These are phyloP conservation scores for Pteropus alecto DNA, from an alignment of 2,113 vertebrate species.

Conservation along the genomic window DNA sequence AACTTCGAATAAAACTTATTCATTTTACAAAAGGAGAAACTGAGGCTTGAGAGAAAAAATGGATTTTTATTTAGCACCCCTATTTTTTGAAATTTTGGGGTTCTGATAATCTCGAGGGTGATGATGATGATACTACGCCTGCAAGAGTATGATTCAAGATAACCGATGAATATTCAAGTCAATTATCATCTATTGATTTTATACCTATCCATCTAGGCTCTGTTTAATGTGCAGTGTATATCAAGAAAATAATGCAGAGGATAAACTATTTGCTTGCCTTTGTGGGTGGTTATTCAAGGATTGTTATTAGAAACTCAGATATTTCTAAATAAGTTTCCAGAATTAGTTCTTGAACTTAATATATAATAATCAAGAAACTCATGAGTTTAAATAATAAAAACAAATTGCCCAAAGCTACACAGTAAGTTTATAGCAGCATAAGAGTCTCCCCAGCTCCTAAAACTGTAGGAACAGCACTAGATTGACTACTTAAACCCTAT, in stretches of 20 bases:
- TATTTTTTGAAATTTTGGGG: not conserved
- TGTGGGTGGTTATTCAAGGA: not conserved
- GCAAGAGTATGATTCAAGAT: not conserved
- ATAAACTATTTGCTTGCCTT: not conserved
- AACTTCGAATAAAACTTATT: not conserved
- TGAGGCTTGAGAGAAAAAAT: not conserved
- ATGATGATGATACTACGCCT: not conserved
- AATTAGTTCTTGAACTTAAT: not conserved
- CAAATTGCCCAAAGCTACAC: fast-evolving
- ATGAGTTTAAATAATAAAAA: not conserved
- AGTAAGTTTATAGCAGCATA: not conserved
- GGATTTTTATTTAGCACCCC: not conserved
- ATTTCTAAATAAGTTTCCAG: not conserved
- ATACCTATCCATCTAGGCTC: not conserved
- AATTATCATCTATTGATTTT: not conserved
- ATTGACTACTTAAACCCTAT: not conserved
- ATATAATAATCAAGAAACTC: not conserved
- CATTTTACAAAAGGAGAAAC: not conserved
- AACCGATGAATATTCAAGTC: not conserved
- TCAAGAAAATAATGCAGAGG: not conserved
- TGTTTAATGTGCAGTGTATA: not conserved
- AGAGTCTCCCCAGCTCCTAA: not conserved
- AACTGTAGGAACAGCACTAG: not conserved
- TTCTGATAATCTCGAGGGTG: not conserved
- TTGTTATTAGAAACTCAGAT: not conserved